Evolutionary conservation across 2,797 vertebrate species (phyloP).

Genomic region (Momotus momota): DNA sequence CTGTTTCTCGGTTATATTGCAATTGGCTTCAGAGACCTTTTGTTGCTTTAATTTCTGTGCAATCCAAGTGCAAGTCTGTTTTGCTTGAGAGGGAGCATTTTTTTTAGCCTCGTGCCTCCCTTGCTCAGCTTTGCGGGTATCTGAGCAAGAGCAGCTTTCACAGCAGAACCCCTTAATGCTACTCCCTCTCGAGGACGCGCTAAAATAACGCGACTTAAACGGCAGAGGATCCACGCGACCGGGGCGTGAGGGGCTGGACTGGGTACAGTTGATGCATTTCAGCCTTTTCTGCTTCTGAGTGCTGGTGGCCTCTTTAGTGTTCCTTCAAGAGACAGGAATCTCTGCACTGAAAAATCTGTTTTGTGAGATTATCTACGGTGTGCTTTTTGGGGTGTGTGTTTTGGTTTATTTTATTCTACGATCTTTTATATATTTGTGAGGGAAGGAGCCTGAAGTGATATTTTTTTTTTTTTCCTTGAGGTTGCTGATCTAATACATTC

Average conservation of each 20-base stretch:
- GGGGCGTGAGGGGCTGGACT: neutral
- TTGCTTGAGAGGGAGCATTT: constrained; percentile 58
- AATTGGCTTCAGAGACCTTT: constrained; percentile 55
- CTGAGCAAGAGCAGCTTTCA: constrained; percentile 46
- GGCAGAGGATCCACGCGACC: rapidly evolving
- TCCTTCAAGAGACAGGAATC: neutral
- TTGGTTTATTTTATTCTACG: neutral
- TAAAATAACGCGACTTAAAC: neutral
- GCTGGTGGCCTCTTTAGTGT: neutral
- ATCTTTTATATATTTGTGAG: neutral
- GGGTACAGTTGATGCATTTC: rapidly evolving
- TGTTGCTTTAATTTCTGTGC: constrained; percentile 55
- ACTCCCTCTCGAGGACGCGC: constrained; percentile 48
- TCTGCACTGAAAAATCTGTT: neutral
- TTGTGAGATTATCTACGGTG: neutral
- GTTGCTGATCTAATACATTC: neutral
- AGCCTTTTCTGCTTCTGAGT: neutral
- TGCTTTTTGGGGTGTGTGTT: neutral
- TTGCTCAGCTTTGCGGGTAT: constrained; percentile 62
- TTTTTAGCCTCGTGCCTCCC: constrained; percentile 70
- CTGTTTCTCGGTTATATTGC: neutral
- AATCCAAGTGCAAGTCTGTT: constrained; percentile 59
- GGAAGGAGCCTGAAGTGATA: neutral
- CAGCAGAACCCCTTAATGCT: constrained; percentile 73
- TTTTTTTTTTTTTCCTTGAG: neutral